These are phyloP conservation scores for Zalophus californianus DNA, from an alignment of 2,797 vertebrate species.

Conservation along the genomic window DNA sequence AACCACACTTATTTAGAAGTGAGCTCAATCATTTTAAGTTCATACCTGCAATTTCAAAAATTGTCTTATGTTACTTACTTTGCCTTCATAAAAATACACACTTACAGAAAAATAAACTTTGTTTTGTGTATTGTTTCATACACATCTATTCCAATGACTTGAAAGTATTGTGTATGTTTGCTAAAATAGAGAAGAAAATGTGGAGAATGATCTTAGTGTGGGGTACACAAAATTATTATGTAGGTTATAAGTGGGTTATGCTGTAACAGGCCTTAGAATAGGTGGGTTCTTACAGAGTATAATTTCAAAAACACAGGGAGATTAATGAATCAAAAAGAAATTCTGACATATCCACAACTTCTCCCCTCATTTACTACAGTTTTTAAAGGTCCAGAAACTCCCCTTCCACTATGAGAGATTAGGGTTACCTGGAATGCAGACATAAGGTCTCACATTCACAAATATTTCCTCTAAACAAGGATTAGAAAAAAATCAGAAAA, in stretches of 20 bases:
- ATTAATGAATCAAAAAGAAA: neutral
- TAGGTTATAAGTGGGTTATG: neutral
- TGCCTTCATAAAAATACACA: neutral
- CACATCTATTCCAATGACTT: neutral
- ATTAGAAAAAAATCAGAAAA: slow-evolving; percentile 25
- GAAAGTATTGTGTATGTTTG: neutral
- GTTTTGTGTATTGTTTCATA: neutral
- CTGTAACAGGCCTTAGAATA: neutral
- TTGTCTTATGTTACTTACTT: neutral
- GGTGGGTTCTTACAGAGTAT: neutral
- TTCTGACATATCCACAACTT: neutral
- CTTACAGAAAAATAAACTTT: neutral
- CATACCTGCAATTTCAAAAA: neutral
- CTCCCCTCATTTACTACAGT: neutral
- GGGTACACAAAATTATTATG: neutral
- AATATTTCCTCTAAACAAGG: neutral
- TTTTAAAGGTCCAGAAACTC: neutral
- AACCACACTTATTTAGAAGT: neutral
- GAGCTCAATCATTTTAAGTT: neutral
- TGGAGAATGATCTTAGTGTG: neutral
- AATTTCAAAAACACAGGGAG: neutral
- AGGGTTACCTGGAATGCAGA: neutral
- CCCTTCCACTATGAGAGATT: neutral
- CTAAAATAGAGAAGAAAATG: neutral
- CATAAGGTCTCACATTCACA: neutral